Evolutionary conservation across 2,113 vertebrate species (phyloP).

Genomic region (Callopanchax toddi): DNA sequence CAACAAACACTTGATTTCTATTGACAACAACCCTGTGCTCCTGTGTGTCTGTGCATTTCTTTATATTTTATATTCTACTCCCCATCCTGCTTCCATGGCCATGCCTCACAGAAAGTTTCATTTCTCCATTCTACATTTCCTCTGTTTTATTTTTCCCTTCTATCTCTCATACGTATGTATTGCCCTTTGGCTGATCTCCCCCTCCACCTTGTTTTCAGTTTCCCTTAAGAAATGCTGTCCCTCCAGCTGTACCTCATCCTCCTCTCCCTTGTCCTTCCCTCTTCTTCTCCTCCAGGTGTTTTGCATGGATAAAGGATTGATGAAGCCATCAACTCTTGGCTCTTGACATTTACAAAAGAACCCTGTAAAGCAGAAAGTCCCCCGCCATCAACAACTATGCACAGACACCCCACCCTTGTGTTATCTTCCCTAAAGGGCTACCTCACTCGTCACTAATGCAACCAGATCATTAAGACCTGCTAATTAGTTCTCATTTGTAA

Average conservation of each 20-base stretch:
- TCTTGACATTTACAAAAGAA: constrained; percentile 86
- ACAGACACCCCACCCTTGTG: constrained; percentile 29
- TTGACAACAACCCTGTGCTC: no score
- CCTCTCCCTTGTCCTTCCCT: constrained; percentile 29
- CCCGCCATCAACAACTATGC: neutral
- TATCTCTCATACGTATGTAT: neutral
- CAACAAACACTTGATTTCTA: no score
- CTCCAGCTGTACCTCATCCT: constrained; percentile 21
- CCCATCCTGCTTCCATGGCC: no score
- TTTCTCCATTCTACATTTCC: no score
- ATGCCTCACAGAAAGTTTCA: no score
- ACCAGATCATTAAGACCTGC: constrained; percentile 77
- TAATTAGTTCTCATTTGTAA: constrained; percentile 84
- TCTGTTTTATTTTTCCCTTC: neutral
- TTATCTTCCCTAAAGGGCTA: constrained; percentile 81
- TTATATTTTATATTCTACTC: no score
- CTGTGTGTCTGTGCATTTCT: no score
- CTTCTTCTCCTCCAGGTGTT: constrained; percentile 83
- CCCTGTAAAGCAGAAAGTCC: constrained; percentile 74
- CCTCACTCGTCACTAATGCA: constrained; percentile 54
- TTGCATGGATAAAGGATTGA: constrained; percentile 84
- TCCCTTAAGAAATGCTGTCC: constrained; percentile 13
- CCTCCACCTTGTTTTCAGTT: constrained; percentile 1
- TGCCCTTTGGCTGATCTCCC: constrained; percentile 13
- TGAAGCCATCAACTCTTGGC: constrained; percentile 83